Evolutionary conservation across 2,888 invertebrate species (phyloP).

Genomic region (Tolmerus cingulatus): DNA sequence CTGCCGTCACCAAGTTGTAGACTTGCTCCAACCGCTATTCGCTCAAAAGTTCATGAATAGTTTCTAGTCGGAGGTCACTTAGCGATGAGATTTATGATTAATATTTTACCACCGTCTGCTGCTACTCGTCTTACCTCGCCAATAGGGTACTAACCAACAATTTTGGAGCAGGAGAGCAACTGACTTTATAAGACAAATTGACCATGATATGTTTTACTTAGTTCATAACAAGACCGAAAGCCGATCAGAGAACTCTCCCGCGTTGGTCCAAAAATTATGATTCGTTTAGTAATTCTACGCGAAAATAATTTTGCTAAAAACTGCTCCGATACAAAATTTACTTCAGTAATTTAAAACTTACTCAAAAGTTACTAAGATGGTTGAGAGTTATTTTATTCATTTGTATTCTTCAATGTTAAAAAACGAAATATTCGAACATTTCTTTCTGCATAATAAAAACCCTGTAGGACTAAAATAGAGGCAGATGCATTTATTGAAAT

Average conservation of each 20-base stretch:
- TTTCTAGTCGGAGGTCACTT: slow-evolving; percentile 15
- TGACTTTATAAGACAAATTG: neutral
- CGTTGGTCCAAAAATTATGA: neutral
- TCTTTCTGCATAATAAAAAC: too few species aligned
- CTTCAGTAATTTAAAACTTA: too few species aligned
- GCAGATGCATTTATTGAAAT: too few species aligned
- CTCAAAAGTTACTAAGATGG: too few species aligned
- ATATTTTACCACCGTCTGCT: neutral
- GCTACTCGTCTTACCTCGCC: neutral
- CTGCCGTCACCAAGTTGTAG: slow-evolving; percentile 15
- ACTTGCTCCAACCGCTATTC: slow-evolving; percentile 13
- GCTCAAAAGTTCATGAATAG: slow-evolving; percentile 24
- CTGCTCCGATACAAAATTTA: too few species aligned
- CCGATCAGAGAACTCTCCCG: neutral
- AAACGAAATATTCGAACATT: too few species aligned
- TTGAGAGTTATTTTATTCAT: too few species aligned
- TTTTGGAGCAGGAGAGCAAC: neutral
- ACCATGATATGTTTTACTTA: neutral
- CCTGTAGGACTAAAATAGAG: too few species aligned
- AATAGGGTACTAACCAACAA: neutral
- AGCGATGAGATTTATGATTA: slow-evolving; percentile 15
- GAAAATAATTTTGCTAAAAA: too few species aligned
- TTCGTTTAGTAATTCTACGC: neutral
- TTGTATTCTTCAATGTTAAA: too few species aligned
- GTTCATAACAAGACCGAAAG: neutral